Percentiles rank a stretch among this genome's conserved stretches.
Conservation (phyloP, 2,113 vertebrate species). For the Saguinus imperator region DNA sequence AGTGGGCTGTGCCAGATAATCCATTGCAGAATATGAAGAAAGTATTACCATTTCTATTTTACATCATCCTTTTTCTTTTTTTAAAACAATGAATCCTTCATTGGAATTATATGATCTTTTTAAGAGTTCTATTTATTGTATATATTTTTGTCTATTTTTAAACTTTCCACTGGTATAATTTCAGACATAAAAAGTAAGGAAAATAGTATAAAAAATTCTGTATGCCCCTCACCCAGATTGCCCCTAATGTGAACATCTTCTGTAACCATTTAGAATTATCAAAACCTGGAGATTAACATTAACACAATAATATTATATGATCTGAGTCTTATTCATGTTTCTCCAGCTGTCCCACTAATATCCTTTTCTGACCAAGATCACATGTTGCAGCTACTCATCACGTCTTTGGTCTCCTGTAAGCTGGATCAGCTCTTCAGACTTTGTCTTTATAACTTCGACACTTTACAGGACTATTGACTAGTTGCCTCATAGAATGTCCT, state of each 20-base stretch:
- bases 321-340: background rate
- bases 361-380: background rate
- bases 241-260: background rate
- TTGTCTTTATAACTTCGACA: background rate
- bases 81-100: no score
- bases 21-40: background rate
- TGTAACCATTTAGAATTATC: background rate
- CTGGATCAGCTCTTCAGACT: background rate
- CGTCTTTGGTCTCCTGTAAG: background rate
- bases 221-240: background rate
- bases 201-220: background rate
- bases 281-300: constrained; percentile 11
- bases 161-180: background rate
- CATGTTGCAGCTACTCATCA: background rate
- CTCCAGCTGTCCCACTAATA: background rate
- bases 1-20: background rate
- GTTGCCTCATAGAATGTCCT: background rate
- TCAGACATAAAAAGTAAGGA: background rate
- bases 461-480: background rate
- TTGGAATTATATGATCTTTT: background rate
- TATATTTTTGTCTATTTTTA: background rate
- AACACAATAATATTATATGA: background rate
- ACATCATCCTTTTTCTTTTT: background rate
- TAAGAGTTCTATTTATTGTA: background rate
- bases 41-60: background rate